Evolutionary conservation across 2,888 invertebrate species (phyloP).

Genomic region (Tolmerus cingulatus): DNA sequence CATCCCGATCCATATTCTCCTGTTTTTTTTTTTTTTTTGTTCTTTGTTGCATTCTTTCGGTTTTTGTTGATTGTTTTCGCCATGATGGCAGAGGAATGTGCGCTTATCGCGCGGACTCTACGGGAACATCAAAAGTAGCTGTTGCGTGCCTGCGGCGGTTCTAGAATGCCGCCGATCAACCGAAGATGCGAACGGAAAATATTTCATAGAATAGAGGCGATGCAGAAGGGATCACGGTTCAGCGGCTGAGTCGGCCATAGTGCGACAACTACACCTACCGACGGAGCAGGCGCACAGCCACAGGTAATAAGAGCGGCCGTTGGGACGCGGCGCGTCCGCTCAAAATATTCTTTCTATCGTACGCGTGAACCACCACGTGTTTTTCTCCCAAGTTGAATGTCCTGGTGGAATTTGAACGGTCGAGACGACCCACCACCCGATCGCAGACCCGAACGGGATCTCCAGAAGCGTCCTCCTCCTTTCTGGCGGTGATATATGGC

Average conservation of each 20-base stretch:
- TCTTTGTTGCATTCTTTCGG: neutral
- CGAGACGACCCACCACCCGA: conserved; percentile 1
- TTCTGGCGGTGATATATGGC: conserved; percentile 23
- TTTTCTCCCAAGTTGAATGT: conserved; percentile 29
- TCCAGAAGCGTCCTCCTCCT: neutral
- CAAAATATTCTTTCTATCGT: neutral
- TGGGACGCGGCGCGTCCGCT: neutral
- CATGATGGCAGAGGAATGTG: neutral
- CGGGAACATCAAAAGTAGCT: neutral
- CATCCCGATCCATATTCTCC: neutral
- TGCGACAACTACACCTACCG: neutral
- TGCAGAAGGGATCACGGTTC: neutral
- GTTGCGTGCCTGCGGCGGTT: neutral
- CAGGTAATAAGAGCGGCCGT: neutral
- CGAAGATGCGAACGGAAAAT: neutral
- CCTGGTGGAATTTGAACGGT: conserved; percentile 21
- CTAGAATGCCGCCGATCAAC: neutral
- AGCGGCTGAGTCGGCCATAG: neutral
- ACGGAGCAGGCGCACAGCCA: neutral
- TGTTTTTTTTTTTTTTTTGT: neutral
- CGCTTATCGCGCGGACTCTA: neutral
- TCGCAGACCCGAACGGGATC: neutral
- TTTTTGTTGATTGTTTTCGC: neutral
- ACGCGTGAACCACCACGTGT: conserved; percentile 26
- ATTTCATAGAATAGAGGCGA: neutral